Evolutionary conservation across 2,797 vertebrate genomes (phyloP).

Genomic region (Halcyon badia): DNA sequence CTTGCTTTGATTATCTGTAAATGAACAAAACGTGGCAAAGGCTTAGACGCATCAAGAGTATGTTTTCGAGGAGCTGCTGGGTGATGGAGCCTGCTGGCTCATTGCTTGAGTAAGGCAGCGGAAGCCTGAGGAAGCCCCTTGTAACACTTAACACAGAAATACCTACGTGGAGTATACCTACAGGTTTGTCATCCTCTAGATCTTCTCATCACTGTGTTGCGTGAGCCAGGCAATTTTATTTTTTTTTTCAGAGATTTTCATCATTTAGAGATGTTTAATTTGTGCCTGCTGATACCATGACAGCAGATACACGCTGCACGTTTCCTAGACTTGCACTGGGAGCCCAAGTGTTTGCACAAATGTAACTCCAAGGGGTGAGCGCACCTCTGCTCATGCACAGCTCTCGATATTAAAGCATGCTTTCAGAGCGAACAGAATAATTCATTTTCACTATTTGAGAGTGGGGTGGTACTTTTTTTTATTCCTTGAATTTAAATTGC

Average conservation of each 20-base stretch:
- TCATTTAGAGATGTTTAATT: neutral
- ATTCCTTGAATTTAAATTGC: slow-evolving; percentile 68
- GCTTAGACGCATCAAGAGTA: neutral
- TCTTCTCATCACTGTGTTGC: neutral
- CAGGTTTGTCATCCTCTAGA: neutral
- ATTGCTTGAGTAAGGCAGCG: neutral
- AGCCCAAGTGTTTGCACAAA: neutral
- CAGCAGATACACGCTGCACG: neutral
- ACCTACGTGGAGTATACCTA: neutral
- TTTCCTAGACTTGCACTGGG: neutral
- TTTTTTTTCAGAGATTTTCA: neutral
- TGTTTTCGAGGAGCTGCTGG: neutral
- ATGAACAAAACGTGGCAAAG: neutral
- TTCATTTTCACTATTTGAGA: slow-evolving; percentile 54
- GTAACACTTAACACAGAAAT: neutral
- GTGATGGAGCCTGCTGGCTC: accelerated
- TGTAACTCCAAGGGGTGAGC: neutral
- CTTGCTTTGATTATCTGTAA: neutral
- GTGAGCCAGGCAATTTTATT: neutral
- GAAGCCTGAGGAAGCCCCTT: neutral
- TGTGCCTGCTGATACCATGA: neutral
- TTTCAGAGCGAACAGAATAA: slow-evolving; percentile 55
- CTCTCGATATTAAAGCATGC: neutral
- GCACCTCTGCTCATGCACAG: neutral
- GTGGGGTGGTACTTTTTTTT: slow-evolving; percentile 52